A percentile compares a stretch with the other conserved stretches of the same genome.
phyloP scores from a whole-genome alignment of 2,797 vertebrate genomes.

The Ara ararauna region DNA sequence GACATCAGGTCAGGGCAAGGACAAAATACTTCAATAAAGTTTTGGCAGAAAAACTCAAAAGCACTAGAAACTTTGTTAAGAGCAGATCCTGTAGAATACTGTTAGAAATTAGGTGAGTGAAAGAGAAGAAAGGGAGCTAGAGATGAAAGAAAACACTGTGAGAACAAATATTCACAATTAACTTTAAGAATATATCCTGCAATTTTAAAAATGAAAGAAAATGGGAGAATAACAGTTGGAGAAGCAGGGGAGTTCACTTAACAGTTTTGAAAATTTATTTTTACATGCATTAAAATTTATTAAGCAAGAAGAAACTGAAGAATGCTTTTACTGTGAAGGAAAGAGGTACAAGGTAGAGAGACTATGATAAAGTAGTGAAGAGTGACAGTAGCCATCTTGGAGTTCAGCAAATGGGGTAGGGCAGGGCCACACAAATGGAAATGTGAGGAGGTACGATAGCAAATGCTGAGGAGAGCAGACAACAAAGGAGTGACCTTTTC shows the following conservation, averaged over 20 bases:
- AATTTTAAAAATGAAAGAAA: not conserved
- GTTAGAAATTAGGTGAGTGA: not conserved
- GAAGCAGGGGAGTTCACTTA: not conserved
- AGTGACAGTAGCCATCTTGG: not conserved
- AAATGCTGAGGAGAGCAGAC: not conserved
- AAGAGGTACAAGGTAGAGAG: not conserved
- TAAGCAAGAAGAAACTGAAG: not conserved
- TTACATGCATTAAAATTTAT: not conserved
- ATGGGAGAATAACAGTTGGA: not conserved
- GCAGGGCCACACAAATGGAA: not conserved
- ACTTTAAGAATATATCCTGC: not conserved
- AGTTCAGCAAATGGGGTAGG: not conserved
- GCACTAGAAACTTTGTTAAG: not conserved
- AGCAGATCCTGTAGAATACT: accelerated
- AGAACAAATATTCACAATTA: not conserved
- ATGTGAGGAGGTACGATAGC: not conserved
- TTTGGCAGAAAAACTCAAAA: not conserved
- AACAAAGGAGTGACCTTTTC: not conserved
- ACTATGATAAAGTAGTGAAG: not conserved
- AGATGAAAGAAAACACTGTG: not conserved
- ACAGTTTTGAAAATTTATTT: not conserved
- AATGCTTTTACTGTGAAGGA: not conserved
- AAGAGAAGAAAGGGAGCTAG: not conserved
- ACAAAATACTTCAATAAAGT: not conserved
- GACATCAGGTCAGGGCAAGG: not conserved